Base-by-base conservation (phyloP, 1,140 invertebrate species). In the Hylaeus anthracinus region DNA sequence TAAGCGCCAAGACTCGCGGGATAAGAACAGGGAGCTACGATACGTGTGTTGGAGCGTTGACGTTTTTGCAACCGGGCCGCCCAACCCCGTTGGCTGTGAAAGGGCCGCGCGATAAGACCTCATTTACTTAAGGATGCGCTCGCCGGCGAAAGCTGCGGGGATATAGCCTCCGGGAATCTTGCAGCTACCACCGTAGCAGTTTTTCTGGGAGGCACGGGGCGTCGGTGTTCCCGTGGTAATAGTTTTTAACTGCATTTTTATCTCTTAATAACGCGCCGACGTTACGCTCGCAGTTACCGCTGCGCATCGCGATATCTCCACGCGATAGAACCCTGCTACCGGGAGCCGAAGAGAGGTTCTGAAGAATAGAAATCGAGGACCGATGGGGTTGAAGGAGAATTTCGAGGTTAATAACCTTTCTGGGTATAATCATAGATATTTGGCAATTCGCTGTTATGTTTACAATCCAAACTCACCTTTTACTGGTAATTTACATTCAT, bases 231-330 rank as follows among this genome's bases (percentile, higher is more conserved):
- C 41, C 39, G n/a, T 5, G 4, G n/a, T 60, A 74, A 75, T 75
- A 75, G 72, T 75, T 74, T 69, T 75, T 69, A 69, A 80, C 72
- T 74, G 79, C 72, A 74, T 63, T 80, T 74, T 74, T 80, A 74
- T 74, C 79, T 67, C 55, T 69, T 69, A 69, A 75, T 55, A 75
- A 80, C 64, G 56, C 39, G 43, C 4, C 10, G 3, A 37, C 45
- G 37, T 75, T 45, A 12, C 5, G 51, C 1, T 10, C 45, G 45
- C 14, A 1, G 67, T 55, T 15, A 66, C 26, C 45, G 10, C 4
- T 43, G 9, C 39, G 9, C 45, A 41, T 69, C 65, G 43, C 39
- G 55, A n/a, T 37, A 14, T 48, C n/a, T 14, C 55, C 43, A 2
- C 12, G 9, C 15, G 41, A 72, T 72, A 26, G 56, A 26, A 12